phyloP scores from a whole-genome alignment of 2,113 vertebrate species.

The Nettapus auritus region DNA sequence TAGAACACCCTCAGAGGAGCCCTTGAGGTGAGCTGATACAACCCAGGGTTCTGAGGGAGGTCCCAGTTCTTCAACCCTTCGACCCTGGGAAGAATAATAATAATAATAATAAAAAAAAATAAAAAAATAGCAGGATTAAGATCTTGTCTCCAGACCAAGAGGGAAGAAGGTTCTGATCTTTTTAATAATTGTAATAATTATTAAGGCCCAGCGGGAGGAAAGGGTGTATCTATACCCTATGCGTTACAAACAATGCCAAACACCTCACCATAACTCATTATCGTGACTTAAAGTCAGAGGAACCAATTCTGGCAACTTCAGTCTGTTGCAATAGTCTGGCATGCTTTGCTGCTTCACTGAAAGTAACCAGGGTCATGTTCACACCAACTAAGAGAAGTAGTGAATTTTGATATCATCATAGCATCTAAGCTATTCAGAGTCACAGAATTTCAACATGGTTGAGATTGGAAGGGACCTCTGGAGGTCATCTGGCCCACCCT shows the following conservation, averaged over 20 bases:
- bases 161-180: background rate
- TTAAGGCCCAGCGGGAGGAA: background rate
- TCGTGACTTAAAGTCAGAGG: background rate
- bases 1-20: conserved; percentile 44
- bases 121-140: background rate
- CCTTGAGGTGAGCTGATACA: conserved; percentile 72
- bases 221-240: background rate
- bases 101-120: too few species aligned
- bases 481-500: accelerated
- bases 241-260: background rate
- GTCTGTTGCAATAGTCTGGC: background rate
- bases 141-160: background rate
- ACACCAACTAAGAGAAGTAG: background rate
- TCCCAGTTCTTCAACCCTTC: conserved; percentile 70
- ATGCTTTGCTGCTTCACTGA: background rate
- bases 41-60: conserved; percentile 74
- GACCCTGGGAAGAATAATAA: conserved; percentile 67
- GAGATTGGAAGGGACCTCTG: background rate
- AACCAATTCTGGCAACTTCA: background rate
- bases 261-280: background rate
- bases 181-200: background rate
- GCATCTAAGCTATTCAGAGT: background rate
- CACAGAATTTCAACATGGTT: background rate
- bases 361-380: background rate
- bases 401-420: background rate